phyloP scores from a whole-genome alignment of 2,113 vertebrate genomes.

The Ammodytes marinus region DNA sequence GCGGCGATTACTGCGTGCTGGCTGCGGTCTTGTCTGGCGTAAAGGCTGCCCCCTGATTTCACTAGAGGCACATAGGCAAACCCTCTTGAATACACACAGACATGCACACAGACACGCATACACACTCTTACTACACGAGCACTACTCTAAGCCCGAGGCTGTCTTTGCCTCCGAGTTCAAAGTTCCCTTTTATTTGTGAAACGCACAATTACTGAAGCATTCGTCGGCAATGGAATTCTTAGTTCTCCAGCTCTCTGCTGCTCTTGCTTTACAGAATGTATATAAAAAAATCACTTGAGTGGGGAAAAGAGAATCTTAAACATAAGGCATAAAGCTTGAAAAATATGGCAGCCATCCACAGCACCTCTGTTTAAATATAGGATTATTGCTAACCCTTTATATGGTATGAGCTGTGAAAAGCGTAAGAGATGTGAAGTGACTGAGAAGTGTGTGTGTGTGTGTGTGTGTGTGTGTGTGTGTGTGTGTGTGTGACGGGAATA shows the following conservation, averaged over 20 bases:
- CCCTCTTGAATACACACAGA: constrained; percentile 5
- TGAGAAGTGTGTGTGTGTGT: constrained; percentile 12
- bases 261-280: no score
- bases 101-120: neutral
- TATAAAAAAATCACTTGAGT: no score
- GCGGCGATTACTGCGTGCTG: constrained; percentile 73
- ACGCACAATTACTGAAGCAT: no score
- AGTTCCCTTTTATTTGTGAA: no score
- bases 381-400: constrained; percentile 64
- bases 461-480: neutral
- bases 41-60: constrained; percentile 52
- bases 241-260: no score
- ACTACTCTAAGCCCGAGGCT: constrained; percentile 35
- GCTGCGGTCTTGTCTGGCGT: constrained; percentile 65
- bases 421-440: constrained; percentile 38
- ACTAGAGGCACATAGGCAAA: constrained; percentile 31
- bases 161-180: constrained; percentile 9
- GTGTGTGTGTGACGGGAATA: neutral
- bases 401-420: constrained; percentile 34
- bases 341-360: no score
- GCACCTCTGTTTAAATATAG: constrained; percentile 55
- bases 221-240: no score
- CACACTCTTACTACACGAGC: constrained; percentile 35
- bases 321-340: no score
- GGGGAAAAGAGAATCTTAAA: no score